These are phyloP conservation scores for Andrena marginata DNA, from an alignment of 2,888 invertebrate species.

Conservation along the genomic window DNA sequence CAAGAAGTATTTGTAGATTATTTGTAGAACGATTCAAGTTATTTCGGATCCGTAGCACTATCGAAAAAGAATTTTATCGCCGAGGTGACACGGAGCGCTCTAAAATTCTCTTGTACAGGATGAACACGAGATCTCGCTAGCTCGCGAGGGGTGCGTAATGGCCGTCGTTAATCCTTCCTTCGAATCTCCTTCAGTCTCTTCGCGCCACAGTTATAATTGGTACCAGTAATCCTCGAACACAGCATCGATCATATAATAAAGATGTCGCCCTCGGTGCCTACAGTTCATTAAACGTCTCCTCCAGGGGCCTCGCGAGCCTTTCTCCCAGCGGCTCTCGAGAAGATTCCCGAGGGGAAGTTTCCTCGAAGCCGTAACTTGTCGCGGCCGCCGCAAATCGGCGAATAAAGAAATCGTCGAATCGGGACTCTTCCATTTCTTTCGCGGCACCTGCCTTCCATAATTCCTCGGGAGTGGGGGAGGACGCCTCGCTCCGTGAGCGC, in stretches of 20 bases:
- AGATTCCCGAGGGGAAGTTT: constrained; percentile 11
- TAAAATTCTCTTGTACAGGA: not conserved
- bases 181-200: constrained; percentile 1
- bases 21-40: too few species aligned
- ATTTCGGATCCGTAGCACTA: too few species aligned
- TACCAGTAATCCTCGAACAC: constrained; percentile 24
- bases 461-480: constrained; percentile 19
- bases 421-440: constrained; percentile 65
- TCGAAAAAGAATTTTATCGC: too few species aligned
- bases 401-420: constrained; percentile 73
- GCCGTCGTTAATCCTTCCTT: constrained; percentile 30
- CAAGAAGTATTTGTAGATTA: too few species aligned
- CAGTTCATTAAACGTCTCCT: constrained; percentile 39
- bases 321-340: not conserved
- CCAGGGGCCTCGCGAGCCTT: not conserved
- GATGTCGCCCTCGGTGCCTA: constrained; percentile 33
- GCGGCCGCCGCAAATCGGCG: constrained; percentile 54
- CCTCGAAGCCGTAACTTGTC: constrained; percentile 11
- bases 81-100: not conserved
- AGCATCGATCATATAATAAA: constrained; percentile 52
- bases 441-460: constrained; percentile 70
- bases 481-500: not conserved
- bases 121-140: not conserved
- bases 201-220: constrained; percentile 44
- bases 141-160: not conserved